These are phyloP conservation scores for Mormyrops boulengeri DNA, from an alignment of 2,797 vertebrate species.

Conservation along the genomic window DNA sequence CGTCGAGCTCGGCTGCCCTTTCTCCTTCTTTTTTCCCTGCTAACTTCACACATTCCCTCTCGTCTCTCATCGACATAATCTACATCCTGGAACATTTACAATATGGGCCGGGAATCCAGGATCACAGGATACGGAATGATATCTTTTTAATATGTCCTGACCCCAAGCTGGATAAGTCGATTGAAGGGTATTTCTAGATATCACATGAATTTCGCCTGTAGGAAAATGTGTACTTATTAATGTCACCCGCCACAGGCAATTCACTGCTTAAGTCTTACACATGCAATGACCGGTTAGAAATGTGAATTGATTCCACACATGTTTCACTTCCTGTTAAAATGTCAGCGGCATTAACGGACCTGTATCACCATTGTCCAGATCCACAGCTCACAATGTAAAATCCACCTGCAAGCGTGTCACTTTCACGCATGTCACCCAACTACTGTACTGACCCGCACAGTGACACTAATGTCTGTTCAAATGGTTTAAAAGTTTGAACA, in stretches of 20 bases:
- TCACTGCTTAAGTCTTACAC: background rate
- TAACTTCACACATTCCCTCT: background rate
- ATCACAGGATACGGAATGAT: background rate
- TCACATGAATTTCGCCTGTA: background rate
- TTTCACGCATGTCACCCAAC: background rate
- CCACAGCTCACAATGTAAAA: background rate
- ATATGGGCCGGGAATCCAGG: background rate
- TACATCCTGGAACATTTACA: conserved; percentile 3
- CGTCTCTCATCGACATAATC: background rate
- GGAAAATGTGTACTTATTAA: background rate
- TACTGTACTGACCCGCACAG: background rate
- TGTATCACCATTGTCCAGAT: background rate
- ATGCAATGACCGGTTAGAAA: background rate
- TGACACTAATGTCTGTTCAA: background rate
- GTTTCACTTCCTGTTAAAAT: background rate
- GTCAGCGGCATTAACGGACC: background rate
- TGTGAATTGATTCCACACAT: background rate
- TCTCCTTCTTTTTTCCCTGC: background rate
- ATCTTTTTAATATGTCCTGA: background rate
- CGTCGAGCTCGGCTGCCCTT: background rate
- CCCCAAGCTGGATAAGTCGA: background rate
- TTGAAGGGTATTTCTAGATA: background rate
- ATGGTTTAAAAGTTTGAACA: background rate
- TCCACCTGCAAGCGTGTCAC: background rate
- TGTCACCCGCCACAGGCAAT: background rate